Base-by-base conservation (phyloP, 2,113 vertebrate species). In the Empidonax alnorum region DNA sequence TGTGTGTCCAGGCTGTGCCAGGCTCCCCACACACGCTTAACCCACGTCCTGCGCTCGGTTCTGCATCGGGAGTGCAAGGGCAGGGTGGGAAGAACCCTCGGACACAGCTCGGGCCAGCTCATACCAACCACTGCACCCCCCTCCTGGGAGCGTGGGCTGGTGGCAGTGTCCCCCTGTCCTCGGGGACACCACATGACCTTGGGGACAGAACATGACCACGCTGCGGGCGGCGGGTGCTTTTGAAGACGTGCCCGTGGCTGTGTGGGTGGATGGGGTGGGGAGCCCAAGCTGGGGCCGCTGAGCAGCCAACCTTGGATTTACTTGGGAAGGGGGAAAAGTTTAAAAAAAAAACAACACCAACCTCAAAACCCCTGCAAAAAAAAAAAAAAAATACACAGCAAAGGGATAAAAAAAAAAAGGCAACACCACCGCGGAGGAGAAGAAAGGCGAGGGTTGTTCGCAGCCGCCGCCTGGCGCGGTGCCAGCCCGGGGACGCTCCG, bases 401-500 rank as follows among this genome's bases (percentile, higher is more conserved):
- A 10, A 66, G 14, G 2, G 50, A 52, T 52, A 52, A 52, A 25
- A 2, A 44, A 44, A 61, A 44, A 44, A 61, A 71, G 53, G 65
- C 27, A 4, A 12, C 46, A 76, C 42, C 46, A 76, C 42, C 37
- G 50, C 7, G 16, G 72, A 37, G 37, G 65, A 80, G 88, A 59
- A 90, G 91, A 81, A 71, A 66, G 52, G 78, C 25, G 3, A 25
- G 87, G 85, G 87, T 8, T 94, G 95, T 80, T 80, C 5, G 17
- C 90, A 96, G 91, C 97, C 49, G 94, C 97, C 46, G 94, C 96
- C 97, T 98, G 98, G 98, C 97, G 3, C 16, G 31, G 93, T 95
- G 98, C 98, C 98, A 98, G 97, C 81, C 42, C 56, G 73, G 94
- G 98, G 98, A 97, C 95, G 97, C 97, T 95, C 80, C 87, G 92